phyloP scores from a whole-genome alignment of 2,888 invertebrate genomes.

The Scaeva pyrastri region DNA sequence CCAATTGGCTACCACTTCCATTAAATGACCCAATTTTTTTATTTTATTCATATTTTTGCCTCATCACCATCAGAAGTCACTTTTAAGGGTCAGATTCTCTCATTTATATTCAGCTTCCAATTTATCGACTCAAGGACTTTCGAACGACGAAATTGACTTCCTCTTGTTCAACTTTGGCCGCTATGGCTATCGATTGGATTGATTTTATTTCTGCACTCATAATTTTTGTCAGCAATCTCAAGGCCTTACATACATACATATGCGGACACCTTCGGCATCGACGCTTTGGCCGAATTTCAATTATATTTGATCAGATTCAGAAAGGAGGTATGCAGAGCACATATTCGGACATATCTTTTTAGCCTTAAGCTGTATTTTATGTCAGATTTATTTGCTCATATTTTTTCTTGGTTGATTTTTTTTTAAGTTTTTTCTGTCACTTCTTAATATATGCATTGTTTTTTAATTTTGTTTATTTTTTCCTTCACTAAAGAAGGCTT shows the following conservation, averaged over 20 bases:
- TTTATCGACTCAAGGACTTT: background rate
- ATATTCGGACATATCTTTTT: too few relatives aligned
- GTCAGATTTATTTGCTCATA: background rate
- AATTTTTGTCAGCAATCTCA: background rate
- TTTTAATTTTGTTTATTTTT: background rate
- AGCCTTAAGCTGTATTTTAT: constrained; percentile 3
- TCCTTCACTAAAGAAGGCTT: background rate
- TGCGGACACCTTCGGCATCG: background rate
- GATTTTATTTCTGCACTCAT: constrained; percentile 7
- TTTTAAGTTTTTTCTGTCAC: background rate
- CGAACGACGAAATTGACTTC: background rate
- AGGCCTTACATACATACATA: background rate
- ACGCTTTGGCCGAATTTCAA: background rate
- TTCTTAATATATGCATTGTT: background rate
- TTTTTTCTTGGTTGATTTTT: constrained; percentile 1
- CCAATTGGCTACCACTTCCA: background rate
- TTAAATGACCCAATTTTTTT: background rate
- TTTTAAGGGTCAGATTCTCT: background rate
- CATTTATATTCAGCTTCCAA: background rate
- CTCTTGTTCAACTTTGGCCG: too few relatives aligned
- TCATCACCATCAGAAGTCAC: background rate
- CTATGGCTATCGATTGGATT: background rate
- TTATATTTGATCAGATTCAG: background rate
- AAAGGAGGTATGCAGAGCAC: background rate
- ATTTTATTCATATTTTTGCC: background rate